phyloP scores from a whole-genome alignment of 2,113 vertebrate species.

The Ancistrus triradiatus region DNA sequence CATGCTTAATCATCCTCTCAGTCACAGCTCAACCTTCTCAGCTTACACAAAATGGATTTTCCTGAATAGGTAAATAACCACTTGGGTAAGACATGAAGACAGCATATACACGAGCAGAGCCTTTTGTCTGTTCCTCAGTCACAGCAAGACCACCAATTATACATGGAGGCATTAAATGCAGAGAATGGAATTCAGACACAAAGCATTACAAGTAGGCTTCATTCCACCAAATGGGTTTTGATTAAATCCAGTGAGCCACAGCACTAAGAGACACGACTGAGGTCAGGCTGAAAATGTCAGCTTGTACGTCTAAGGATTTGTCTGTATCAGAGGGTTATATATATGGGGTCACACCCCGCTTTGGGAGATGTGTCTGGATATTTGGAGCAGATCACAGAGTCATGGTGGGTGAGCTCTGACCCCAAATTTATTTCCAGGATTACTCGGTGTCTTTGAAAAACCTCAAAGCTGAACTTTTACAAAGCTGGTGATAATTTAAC shows the following conservation, averaged over 20 bases:
- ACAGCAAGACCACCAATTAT: conserved; percentile 1
- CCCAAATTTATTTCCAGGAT: neutral
- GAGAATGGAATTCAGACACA: conserved; percentile 18
- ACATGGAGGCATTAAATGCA: conserved; percentile 1
- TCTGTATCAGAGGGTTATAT: conserved; percentile 10
- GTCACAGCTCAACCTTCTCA: conserved; percentile 10
- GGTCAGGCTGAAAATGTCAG: conserved; percentile 25
- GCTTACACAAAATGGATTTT: conserved; percentile 14
- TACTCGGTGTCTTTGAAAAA: no score
- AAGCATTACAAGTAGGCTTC: neutral
- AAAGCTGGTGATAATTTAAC: no score
- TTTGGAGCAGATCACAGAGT: neutral
- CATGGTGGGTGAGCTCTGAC: neutral
- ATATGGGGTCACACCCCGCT: neutral
- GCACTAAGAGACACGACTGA: conserved; percentile 13
- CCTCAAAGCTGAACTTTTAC: no score
- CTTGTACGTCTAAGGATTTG: conserved; percentile 21
- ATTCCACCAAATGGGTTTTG: conserved; percentile 19
- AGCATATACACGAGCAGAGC: neutral
- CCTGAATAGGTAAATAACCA: conserved; percentile 10
- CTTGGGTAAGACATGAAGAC: neutral
- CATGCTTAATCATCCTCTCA: conserved; percentile 8
- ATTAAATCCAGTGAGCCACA: conserved; percentile 21
- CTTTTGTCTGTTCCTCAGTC: neutral
- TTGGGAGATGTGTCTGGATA: neutral